Base-by-base conservation (phyloP, 1,140 invertebrate genomes). In the Cydia pomonella region DNA sequence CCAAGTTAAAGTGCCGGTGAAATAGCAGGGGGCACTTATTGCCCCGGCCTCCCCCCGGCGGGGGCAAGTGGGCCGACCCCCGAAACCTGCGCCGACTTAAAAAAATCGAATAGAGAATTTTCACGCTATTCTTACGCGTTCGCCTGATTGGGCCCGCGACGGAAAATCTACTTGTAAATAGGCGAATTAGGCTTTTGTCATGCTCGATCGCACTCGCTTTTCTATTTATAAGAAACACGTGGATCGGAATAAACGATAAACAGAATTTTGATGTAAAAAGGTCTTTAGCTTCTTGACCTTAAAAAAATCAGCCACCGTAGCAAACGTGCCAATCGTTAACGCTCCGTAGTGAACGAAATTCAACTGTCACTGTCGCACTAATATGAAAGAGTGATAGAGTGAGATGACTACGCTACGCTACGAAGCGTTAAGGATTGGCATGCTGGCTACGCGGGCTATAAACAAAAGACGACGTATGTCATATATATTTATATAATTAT, bases 1-100 rank as follows among this genome's bases (percentile, higher is more conserved):
- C 86, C 84, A 83, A 87, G 83, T 87, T 88, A 86, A 88, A 90
- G 86, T 87, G 84, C 86, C 89, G 84, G 88, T 89, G 84, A 88
- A 91, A 91, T 90, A 89, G 86, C 84, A 84, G 86, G 84, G 81
- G 87, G 86, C 87, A 88, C 87, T 92, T 90, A 90, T 88, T 88
- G 85, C 87, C 83, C 77, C 79, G 80, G 75, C 77, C 78, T 71
- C 76, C 79, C 76, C 76, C 47, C 73, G n/a, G 16, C 73, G 10
- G 21, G 25, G 75, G 10, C n/a, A 64, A 77, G 75, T 78, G 76
- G 33, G 38, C 74, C 38, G 33, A 59, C 59, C 59, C 72, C 29
- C 72, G 47, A 74, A 73, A 75, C 33, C 44, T 75, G 76, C 41
- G 23, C 63, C 74, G 38, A 62, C 47, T 62, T 62, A 44, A 59